Evolutionary conservation across 1,140 invertebrate species (phyloP), one percentile per base, ranked within the genome.

Genomic region (Bombus superbus): DNA sequence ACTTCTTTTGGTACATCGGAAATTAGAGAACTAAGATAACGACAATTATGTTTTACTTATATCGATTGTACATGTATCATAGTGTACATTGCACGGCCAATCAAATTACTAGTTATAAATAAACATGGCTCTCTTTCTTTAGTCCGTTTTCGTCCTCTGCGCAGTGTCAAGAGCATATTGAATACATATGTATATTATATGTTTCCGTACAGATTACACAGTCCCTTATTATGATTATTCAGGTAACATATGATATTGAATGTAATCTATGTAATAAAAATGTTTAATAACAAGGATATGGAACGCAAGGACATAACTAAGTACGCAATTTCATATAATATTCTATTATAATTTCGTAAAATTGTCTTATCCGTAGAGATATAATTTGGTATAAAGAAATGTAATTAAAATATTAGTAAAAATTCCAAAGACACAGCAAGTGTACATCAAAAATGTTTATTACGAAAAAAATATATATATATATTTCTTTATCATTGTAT

Each of bases 21-120:
- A 76, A 83, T 69, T 77, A 57, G 64, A 47, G 44, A 78, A 78
- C 3, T 53, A 35, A 47, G 4, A 64, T 85, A 85, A 88, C 57
- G 40, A 84, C 68, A 79, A 87, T 88, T 32, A 68, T 53, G 44
- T 71, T 71, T 71, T 88, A 73, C 68, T 69, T 57, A 76, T 69
- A 89, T 86, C 64, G 77, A 88, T 81, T 81, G 47, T 62, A 47
- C 32, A 72, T 78, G 77, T 79, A 75, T 77, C 53, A 68, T 81
- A 74, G 59, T 78, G 69, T 88, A 77, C 53, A 81, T 86, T 85
- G 71, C 42, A 76, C 66, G 62, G 6, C 88, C 87, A 88, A 89
- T 88, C 77, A 88, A 86, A 88, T 88, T 88, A 88, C 86, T 44
- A 71, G 86, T 79, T 89, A 88, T 88, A 89, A 89, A 89, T 89